Evolutionary conservation across 2,797 vertebrate genomes (phyloP).

Genomic region (Molossus molossus): DNA sequence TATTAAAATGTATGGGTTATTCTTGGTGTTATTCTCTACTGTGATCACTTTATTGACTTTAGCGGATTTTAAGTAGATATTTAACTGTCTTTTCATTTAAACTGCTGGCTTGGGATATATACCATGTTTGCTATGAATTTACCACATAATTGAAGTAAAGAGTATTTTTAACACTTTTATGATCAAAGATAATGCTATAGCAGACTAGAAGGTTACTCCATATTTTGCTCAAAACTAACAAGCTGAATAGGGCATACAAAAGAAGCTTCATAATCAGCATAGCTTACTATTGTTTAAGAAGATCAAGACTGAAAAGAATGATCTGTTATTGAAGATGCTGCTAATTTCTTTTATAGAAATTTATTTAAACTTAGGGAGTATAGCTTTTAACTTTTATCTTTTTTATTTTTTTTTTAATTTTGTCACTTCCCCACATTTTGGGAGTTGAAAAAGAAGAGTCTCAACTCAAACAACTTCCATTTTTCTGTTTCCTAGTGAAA

Average conservation of each 20-base stretch:
- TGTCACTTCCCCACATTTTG: conserved; percentile 2
- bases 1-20: background rate
- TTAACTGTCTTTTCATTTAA: conserved; percentile 57
- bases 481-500: conserved; percentile 44
- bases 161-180: conserved; percentile 3
- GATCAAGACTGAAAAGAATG: background rate
- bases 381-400: conserved; percentile 11
- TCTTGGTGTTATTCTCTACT: conserved; percentile 56
- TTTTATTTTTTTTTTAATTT: background rate
- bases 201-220: background rate
- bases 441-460: conserved; percentile 15
- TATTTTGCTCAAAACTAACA: conserved; percentile 30
- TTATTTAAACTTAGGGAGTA: conserved; percentile 13
- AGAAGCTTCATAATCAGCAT: background rate
- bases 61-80: conserved; percentile 54
- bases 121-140: conserved; percentile 56
- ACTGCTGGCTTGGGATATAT: conserved; percentile 10
- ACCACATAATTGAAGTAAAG: conserved; percentile 23
- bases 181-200: background rate
- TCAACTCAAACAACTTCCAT: background rate
- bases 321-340: background rate
- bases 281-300: background rate
- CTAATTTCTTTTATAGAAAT: conserved; percentile 8
- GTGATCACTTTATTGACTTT: conserved; percentile 48
- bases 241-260: background rate